Percentiles rank a stretch among this genome's conserved stretches.
phyloP scores from a whole-genome alignment of 1,140 invertebrate genomes.

The Leptopilina clavipes region DNA sequence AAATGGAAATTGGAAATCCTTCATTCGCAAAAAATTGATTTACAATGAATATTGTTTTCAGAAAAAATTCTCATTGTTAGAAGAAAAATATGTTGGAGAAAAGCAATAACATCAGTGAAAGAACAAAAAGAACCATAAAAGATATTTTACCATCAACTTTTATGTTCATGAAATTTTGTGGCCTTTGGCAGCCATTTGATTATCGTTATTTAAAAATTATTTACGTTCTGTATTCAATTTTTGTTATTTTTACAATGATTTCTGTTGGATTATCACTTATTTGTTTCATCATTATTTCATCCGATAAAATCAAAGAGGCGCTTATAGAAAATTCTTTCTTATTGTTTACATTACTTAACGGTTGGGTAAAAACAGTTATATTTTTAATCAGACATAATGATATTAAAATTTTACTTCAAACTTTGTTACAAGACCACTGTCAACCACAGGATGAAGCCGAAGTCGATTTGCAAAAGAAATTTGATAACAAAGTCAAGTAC shows the following conservation, averaged over 20 bases:
- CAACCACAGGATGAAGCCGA: neutral
- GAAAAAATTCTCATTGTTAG: neutral
- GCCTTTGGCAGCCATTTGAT: conserved; percentile 6
- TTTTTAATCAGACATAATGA: neutral
- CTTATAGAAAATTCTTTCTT: conserved; percentile 3
- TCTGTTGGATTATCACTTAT: neutral
- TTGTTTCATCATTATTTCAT: neutral
- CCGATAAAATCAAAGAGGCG: neutral
- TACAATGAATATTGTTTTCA: no score
- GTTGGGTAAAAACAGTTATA: neutral
- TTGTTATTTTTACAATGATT: neutral
- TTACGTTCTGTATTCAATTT: neutral
- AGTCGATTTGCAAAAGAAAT: neutral
- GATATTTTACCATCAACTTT: neutral
- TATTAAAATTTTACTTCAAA: neutral
- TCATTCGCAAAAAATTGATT: no score
- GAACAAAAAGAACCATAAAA: neutral
- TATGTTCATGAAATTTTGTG: neutral
- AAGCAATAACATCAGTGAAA: neutral
- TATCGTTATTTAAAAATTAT: neutral
- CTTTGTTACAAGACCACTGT: neutral
- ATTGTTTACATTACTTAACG: neutral
- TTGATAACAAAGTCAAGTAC: neutral
- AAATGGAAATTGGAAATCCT: no score
- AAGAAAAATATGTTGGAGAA: neutral